phyloP scores from a whole-genome alignment of 2,888 invertebrate genomes.

The Eurytoma californica region DNA sequence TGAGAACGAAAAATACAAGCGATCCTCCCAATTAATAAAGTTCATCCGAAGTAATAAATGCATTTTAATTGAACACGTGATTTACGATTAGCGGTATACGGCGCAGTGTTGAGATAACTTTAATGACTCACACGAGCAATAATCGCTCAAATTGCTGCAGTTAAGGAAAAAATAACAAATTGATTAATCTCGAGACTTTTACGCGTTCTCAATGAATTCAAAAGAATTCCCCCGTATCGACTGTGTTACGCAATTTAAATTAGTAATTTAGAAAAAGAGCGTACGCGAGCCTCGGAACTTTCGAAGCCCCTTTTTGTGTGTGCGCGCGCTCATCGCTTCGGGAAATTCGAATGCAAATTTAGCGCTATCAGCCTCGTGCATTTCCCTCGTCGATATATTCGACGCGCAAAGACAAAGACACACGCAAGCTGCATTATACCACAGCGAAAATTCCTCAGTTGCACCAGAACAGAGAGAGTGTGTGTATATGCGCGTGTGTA shows the following conservation, averaged over 20 bases:
- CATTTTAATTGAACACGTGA: conserved; percentile 13
- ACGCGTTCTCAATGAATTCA: not conserved
- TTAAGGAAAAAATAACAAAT: not conserved
- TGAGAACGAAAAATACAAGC: too few relatives aligned
- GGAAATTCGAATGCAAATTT: conserved; percentile 45
- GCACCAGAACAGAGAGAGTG: not conserved
- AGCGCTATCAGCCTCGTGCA: conserved; percentile 18
- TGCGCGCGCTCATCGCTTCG: not conserved
- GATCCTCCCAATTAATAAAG: not conserved
- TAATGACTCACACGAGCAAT: conserved; percentile 13
- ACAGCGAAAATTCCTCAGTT: conserved; percentile 3
- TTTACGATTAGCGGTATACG: conserved; percentile 12
- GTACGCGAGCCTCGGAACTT: not conserved
- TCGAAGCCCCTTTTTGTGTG: not conserved
- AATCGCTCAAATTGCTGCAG: not conserved
- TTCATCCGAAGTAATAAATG: not conserved
- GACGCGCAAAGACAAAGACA: not conserved
- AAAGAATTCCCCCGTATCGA: not conserved
- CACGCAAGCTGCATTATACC: not conserved
- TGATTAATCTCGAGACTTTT: not conserved
- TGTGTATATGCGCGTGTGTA: too few relatives aligned
- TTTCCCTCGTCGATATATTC: conserved; percentile 4
- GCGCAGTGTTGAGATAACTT: conserved; percentile 1
- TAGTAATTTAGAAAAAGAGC: not conserved
- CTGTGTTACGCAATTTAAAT: not conserved